Conservation (phyloP, 2,113 vertebrate species). For the Eulemur macaco region DNA sequence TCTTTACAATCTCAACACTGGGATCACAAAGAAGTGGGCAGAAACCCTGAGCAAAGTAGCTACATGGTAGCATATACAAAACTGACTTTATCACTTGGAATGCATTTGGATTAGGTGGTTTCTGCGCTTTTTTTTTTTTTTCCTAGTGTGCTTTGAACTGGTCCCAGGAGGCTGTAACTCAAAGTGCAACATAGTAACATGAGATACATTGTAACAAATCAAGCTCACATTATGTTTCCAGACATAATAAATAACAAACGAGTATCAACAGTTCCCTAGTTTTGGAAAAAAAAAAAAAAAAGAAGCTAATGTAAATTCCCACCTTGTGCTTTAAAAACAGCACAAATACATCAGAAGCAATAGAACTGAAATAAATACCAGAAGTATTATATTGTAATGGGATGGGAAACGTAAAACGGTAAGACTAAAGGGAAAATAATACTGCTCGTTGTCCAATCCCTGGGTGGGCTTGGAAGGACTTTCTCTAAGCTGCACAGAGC, state of each 20-base stretch:
- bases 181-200: no score
- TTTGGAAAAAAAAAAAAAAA: background rate
- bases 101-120: background rate
- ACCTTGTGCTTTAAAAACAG: background rate
- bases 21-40: background rate
- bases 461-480: accelerated
- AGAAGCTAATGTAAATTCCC: background rate
- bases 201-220: background rate
- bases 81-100: background rate
- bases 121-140: no score
- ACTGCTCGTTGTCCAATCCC: background rate
- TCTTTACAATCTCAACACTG: background rate
- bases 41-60: no score
- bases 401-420: background rate
- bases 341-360: background rate
- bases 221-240: background rate
- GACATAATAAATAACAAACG: background rate
- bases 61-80: background rate
- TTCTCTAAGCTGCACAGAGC: background rate
- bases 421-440: background rate
- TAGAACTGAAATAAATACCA: background rate
- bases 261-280: no score
- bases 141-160: background rate
- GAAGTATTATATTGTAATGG: background rate
- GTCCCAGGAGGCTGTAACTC: background rate